Evolutionary conservation across 2,888 invertebrate species (phyloP), one percentile per base, ranked within the genome.

Genomic region (Sisyra terminalis): DNA sequence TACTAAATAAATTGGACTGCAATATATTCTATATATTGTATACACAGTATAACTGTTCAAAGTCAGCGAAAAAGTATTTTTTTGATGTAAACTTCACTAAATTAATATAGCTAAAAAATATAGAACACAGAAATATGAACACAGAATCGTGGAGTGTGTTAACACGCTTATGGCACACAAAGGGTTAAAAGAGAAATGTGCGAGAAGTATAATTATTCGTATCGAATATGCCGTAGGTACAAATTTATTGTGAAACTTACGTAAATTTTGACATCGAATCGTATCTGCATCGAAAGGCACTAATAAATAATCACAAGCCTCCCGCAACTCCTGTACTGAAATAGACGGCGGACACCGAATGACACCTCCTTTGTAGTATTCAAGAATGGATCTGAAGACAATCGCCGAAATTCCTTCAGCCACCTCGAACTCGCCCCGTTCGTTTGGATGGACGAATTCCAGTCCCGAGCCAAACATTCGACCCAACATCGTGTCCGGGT

Each of bases 401-500:
- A 85, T 81, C 1, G 97, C 89, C 0, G 94, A 88, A 52, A 98
- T 88, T 1, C 97, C 97, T 50, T 97, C 96, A 1, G 94, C 96
- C 1, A 63, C 89, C 56, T 96, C 93, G 60, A 86, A 97, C 59
- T 98, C 98, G 1, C 97, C 96, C 3, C 92, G 69, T 50, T 94
- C 94, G 58, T 98, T 99, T 1, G 94, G 82, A 56, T 89, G 85
- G 0, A 89, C 87, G 61, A 93, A 89, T 53, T 86, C 93, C 49
- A 83, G 68, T 46, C 89, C 88, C 9, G 88, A 85, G 57, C 89
- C 88, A 55, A 96, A 96, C 96, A 96, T 96, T 52, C 93, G 78
- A n/a, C 97, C 98, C 29, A 99, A 67, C 96, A 98, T 96, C 0
- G 98, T 98, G 58, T 97, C 94, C 0, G 97, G 94, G 64, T 96